A percentile compares a stretch with the other conserved stretches of the same genome.
Conservation (phyloP, 2,113 vertebrate genomes). For the Oncorhynchus mykiss region DNA sequence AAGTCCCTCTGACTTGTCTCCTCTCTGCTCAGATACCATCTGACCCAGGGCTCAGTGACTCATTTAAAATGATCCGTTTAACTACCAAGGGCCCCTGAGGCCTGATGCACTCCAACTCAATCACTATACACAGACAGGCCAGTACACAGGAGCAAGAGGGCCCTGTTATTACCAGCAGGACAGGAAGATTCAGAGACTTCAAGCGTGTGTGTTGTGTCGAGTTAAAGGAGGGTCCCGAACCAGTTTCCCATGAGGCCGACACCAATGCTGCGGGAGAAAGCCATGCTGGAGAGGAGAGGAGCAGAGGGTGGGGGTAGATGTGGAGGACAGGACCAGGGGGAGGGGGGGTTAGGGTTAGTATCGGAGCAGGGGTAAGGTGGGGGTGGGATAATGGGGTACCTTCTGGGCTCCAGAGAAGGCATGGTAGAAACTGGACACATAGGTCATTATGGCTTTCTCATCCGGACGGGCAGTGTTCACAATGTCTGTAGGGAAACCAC, state of each 20-base stretch:
- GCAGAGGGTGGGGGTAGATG: not conserved
- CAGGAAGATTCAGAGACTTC: not conserved
- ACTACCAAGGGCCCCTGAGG: too few species aligned
- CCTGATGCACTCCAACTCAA: not conserved
- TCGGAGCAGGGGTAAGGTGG: not conserved
- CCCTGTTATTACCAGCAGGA: constrained; percentile 14
- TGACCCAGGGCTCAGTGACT: too few species aligned
- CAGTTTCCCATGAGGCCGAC: not conserved
- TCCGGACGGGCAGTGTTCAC: constrained; percentile 95
- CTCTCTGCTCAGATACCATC: too few species aligned
- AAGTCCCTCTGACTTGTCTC: too few species aligned
- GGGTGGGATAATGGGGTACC: constrained; percentile 69
- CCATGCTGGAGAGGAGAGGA: constrained; percentile 63
- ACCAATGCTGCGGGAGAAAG: constrained; percentile 37
- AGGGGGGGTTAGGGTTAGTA: constrained; percentile 48
- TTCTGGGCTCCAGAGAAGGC: constrained; percentile 97
- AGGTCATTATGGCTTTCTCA: constrained; percentile 99
- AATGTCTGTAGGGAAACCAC: constrained; percentile 84
- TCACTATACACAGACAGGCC: not conserved
- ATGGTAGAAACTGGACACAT: constrained; percentile 99
- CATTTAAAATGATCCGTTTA: too few species aligned
- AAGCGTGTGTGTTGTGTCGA: not conserved
- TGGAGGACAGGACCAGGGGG: constrained; percentile 5
- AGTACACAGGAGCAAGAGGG: not conserved
- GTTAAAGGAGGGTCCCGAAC: constrained; percentile 28